Conservation (phyloP, 2,888 invertebrate species). For the Parasteatoda lunata region DNA sequence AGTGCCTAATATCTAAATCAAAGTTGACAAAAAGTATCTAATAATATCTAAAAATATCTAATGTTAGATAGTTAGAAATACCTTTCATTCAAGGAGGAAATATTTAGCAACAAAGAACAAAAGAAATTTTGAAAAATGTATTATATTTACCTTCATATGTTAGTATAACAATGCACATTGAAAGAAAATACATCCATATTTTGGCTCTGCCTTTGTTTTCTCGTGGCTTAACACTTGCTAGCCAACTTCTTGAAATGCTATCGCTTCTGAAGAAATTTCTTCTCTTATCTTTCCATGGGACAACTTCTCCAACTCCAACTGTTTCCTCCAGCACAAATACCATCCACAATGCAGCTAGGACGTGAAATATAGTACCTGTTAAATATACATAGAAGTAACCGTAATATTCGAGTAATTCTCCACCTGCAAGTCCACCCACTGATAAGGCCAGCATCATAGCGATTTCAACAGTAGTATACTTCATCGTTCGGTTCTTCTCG, state of each 20-base stretch:
- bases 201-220: conserved; percentile 26
- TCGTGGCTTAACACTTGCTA: conserved; percentile 16
- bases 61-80: no score
- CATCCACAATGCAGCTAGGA: conserved; percentile 18
- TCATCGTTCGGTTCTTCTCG: conserved; percentile 22
- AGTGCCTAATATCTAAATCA: no score
- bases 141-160: conserved; percentile 51
- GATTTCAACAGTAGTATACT: conserved; percentile 42
- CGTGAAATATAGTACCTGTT: not conserved
- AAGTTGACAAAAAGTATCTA: no score
- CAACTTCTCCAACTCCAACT: conserved; percentile 9
- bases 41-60: no score
- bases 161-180: conserved; percentile 43
- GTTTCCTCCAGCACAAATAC: conserved; percentile 44
- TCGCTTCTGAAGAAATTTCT: conserved; percentile 25
- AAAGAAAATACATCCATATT: conserved; percentile 23
- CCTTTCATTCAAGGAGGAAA: not conserved
- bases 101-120: not conserved
- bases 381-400: conserved; percentile 34
- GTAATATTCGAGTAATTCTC: conserved; percentile 32
- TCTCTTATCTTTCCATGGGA: conserved; percentile 20
- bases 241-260: conserved; percentile 16
- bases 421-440: conserved; percentile 32
- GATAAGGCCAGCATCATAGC: conserved; percentile 30
- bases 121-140: not conserved